Base-by-base conservation (phyloP, 2,888 invertebrate species). In the Lasioglossum morio region DNA sequence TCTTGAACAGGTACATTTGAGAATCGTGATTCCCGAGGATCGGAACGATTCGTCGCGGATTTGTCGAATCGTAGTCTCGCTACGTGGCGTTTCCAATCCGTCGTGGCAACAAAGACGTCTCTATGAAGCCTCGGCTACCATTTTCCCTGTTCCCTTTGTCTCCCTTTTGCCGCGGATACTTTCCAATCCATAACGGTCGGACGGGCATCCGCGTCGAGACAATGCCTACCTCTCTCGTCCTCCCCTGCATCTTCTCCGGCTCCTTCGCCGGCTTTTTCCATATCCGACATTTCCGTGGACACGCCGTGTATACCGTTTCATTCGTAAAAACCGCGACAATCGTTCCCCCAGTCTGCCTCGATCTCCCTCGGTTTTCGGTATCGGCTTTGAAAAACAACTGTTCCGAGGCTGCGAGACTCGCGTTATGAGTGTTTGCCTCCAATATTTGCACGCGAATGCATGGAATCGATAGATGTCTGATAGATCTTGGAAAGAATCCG, bases 181-280 rank as follows among this genome's bases (percentile, higher is more conserved):
- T 87, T 82, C 79, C 85, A 85, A 88, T 88, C 87, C 87, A 85
- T 87, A 82, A 87, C 60, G 76, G 75, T 70, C 73, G 60, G 77
- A 46, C 76, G 63, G 34, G 79, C 73, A 81, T 84, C 69, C 75
- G 81, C 60, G 72, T 30, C 57, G 10, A 81, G 77, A 87, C 87
- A 87, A 84, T 87, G 69, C n/a, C 23, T 23, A 10, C 37, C 37
- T 34, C 27, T 63, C 63, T 16, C 37, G 8, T 40, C 37, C 23
- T 37, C 10, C 10, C 23, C 23, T 10, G 23, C 4, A 37, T 37
- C 23, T 69, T 69, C 23, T 12, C 12, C 1, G 12, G 4, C 37
- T 83, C 73, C 66, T 69, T 70, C 73, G 23, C n/a, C 40, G 19
- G 74, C 63, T 72, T 84, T 72, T 75, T 74, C 73, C 77, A 34